phyloP scores from a whole-genome alignment of 2,113 vertebrate species.

The Poecilia latipinna region DNA sequence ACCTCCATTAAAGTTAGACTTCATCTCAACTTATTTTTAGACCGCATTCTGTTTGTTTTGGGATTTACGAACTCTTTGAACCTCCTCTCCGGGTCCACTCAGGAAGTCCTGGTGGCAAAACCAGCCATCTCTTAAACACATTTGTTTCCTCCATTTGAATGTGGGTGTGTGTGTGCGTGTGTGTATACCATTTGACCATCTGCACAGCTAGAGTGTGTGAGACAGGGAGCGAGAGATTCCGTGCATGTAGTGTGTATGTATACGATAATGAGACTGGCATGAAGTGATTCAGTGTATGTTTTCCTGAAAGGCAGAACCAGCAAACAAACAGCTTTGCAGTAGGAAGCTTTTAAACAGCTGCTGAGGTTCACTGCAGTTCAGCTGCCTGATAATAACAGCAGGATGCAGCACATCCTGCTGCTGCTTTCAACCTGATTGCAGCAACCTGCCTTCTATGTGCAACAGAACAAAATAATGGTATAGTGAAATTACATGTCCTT shows the following conservation, averaged over 20 bases:
- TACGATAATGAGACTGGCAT: conserved; percentile 32
- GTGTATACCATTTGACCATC: conserved; percentile 1
- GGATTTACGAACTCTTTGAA: neutral
- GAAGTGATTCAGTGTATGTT: conserved; percentile 55
- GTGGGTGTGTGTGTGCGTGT: conserved; percentile 35
- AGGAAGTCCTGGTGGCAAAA: conserved; percentile 35
- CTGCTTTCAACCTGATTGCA: neutral
- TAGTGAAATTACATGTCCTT: no score
- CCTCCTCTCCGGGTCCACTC: conserved; percentile 21
- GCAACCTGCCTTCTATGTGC: neutral
- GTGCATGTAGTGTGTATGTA: conserved; percentile 27
- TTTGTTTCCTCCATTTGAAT: conserved; percentile 38
- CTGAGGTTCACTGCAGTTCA: conserved; percentile 45
- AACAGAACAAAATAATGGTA: neutral
- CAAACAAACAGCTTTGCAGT: conserved; percentile 57
- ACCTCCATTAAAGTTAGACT: neutral
- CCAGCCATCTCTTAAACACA: conserved; percentile 4
- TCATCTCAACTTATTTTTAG: neutral
- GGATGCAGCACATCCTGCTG: conserved; percentile 7
- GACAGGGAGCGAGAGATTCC: conserved; percentile 8
- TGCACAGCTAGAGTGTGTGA: conserved; percentile 6
- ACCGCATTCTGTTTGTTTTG: neutral
- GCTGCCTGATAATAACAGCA: conserved; percentile 35
- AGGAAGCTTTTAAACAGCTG: conserved; percentile 56
- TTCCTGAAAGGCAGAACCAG: conserved; percentile 48